Conservation (phyloP, 2,888 invertebrate genomes). For the Synanthedon andrenaeformis region DNA sequence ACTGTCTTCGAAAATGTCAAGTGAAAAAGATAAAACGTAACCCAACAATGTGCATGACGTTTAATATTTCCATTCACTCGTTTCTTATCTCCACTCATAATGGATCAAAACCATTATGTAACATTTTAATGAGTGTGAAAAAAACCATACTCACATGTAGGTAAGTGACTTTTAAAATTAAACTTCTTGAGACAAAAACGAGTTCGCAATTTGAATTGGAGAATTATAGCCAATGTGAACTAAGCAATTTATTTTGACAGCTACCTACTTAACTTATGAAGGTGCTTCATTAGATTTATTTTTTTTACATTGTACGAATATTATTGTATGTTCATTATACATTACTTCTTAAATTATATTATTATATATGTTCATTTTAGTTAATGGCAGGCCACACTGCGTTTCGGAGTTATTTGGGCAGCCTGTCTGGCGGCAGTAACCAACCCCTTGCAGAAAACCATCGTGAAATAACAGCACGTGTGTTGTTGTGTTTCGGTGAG, state of each 20-base stretch:
- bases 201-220: no score
- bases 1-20: slow-evolving; percentile 21
- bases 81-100: slow-evolving; percentile 3
- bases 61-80: not conserved
- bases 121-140: slow-evolving; percentile 7
- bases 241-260: slow-evolving; percentile 28
- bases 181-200: no score
- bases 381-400: no score
- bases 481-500: no score
- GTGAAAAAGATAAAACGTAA: slow-evolving; percentile 7
- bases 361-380: no score
- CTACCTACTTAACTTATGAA: slow-evolving; percentile 13
- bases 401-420: no score
- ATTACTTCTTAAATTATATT: not conserved
- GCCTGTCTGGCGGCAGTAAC: no score
- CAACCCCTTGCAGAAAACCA: no score
- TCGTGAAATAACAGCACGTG: no score
- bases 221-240: not conserved
- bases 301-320: no score
- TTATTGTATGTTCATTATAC: not conserved
- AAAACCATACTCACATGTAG: slow-evolving; percentile 8
- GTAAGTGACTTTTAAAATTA: no score
- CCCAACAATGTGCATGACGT: not conserved
- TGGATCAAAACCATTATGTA: slow-evolving; percentile 5
- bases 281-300: not conserved